These are phyloP conservation scores for Cotesia typhae DNA, from an alignment of 1,140 invertebrate species.

Conservation along the genomic window DNA sequence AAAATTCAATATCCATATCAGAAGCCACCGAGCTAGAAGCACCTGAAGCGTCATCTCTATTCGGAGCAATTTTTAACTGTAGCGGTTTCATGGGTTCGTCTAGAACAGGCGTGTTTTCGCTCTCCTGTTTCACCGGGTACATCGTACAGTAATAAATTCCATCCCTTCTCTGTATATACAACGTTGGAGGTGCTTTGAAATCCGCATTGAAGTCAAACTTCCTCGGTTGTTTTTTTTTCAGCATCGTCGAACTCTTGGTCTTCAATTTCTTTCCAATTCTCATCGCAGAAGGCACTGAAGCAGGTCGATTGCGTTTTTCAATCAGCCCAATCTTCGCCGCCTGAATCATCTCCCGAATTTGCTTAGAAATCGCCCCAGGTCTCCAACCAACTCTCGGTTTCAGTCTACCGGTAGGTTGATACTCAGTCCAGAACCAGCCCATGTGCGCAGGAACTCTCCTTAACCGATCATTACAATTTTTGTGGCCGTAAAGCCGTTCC, in stretches of 20 bases:
- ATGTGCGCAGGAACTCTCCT: conserved; percentile 50
- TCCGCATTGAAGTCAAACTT: conserved; percentile 41
- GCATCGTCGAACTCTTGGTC: conserved; percentile 39
- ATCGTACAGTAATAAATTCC: conserved; percentile 61
- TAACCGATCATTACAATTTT: conserved; percentile 42
- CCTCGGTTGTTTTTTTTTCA: conserved; percentile 36
- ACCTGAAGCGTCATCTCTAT: conserved; percentile 48
- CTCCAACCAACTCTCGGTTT: conserved; percentile 57
- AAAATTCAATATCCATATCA: conserved; percentile 64
- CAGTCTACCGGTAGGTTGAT: conserved; percentile 41
- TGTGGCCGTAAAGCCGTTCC: conserved; percentile 46
- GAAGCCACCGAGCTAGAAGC: conserved; percentile 57
- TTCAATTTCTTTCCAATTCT: conserved; percentile 39
- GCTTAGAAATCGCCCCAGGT: conserved; percentile 55
- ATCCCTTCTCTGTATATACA: conserved; percentile 56
- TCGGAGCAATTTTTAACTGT: conserved; percentile 58
- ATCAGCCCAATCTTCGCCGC: conserved; percentile 48
- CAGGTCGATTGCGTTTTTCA: conserved; percentile 26
- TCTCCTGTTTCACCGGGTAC: conserved; percentile 56
- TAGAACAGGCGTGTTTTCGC: conserved; percentile 40
- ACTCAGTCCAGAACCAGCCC: conserved; percentile 55
- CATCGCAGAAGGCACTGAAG: conserved; percentile 36
- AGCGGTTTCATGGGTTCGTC: conserved; percentile 57
- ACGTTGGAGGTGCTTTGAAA: conserved; percentile 51
- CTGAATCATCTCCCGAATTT: conserved; percentile 50